phyloP scores from a whole-genome alignment of 2,797 vertebrate genomes.

The Gymnoscopelus braueri region DNA sequence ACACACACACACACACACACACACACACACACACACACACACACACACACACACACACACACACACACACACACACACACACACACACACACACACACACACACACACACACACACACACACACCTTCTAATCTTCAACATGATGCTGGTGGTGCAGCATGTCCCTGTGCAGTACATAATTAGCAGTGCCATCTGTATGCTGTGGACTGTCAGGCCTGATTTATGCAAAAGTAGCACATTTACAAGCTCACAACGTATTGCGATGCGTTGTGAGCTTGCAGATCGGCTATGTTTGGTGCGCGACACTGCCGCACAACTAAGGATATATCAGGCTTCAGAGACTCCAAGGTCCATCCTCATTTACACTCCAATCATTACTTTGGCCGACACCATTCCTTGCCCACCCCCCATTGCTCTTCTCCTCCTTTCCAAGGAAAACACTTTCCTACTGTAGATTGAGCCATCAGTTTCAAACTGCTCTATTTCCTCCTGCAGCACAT shows the following conservation, averaged over 20 bases:
- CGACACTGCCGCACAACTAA: too few species aligned
- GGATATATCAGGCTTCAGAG: constrained; percentile 51
- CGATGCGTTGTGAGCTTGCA: too few species aligned
- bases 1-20: not conserved
- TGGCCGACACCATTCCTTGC: constrained; percentile 48
- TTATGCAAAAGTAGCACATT: too few species aligned
- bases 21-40: constrained; percentile 2
- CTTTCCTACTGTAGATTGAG: constrained; percentile 57
- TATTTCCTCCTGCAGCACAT: constrained; percentile 37
- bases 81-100: not conserved
- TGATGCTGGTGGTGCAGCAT: constrained; percentile 41
- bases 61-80: not conserved
- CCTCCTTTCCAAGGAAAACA: constrained; percentile 55
- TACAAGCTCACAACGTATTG: too few species aligned
- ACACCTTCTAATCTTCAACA: constrained; percentile 19
- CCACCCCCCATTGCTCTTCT: constrained; percentile 33
- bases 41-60: not conserved
- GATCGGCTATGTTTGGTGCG: too few species aligned
- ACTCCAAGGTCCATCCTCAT: constrained; percentile 75
- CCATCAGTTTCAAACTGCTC: constrained; percentile 58
- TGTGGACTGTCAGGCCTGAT: constrained; percentile 10
- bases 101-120: not conserved
- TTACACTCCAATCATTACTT: constrained; percentile 72
- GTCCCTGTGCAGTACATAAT: constrained; percentile 69
- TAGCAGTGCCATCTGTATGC: constrained; percentile 78